These are phyloP conservation scores for Notamacropus eugenii DNA, from an alignment of 2,797 vertebrate genomes.

Conservation along the genomic window DNA sequence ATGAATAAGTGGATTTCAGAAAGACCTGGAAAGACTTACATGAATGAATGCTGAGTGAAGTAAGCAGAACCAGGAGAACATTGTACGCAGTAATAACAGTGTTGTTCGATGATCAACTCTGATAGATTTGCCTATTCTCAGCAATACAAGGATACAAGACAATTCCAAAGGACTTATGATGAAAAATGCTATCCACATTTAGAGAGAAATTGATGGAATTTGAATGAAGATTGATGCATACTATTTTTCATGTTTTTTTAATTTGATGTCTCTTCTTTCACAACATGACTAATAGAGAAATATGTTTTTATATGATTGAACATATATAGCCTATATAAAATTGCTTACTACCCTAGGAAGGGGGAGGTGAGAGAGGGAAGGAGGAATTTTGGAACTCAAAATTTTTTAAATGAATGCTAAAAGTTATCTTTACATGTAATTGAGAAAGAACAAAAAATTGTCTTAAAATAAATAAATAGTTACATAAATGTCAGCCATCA, in stretches of 20 bases:
- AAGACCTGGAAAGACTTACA: not conserved
- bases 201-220: not conserved
- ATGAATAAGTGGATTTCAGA: not conserved
- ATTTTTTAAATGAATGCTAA: not conserved
- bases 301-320: not conserved
- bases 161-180: not conserved
- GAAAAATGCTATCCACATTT: not conserved
- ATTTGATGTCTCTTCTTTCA: not conserved
- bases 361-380: no score
- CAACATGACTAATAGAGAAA: not conserved
- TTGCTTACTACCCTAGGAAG: not conserved
- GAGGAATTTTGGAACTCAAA: not conserved
- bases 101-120: not conserved
- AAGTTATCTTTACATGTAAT: not conserved
- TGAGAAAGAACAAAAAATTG: not conserved
- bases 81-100: not conserved
- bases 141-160: not conserved
- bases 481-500: not conserved
- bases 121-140: not conserved
- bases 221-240: not conserved
- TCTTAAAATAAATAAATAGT: not conserved
- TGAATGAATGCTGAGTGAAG: not conserved
- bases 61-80: not conserved
- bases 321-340: not conserved
- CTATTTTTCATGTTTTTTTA: not conserved